phyloP scores from a whole-genome alignment of 2,797 vertebrate species.

The Sebastes melanostomus region DNA sequence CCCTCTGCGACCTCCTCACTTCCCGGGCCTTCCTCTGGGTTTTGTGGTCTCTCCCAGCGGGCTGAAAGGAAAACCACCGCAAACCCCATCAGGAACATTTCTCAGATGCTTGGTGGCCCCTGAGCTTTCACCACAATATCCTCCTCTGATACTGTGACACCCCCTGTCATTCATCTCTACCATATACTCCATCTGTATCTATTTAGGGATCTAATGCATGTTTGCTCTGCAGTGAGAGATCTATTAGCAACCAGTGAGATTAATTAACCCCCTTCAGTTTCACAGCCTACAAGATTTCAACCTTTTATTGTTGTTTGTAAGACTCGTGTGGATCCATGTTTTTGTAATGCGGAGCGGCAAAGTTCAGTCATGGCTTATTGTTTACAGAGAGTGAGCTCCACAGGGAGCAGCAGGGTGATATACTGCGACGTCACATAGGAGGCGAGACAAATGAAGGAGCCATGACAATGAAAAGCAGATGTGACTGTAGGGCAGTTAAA shows the following conservation, averaged over 20 bases:
- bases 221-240: conserved; percentile 29
- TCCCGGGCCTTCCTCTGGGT: conserved; percentile 40
- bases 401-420: conserved; percentile 55
- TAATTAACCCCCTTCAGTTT: conserved; percentile 36
- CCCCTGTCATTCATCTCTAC: conserved; percentile 32
- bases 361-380: conserved; percentile 55
- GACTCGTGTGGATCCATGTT: conserved; percentile 44
- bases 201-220: conserved; percentile 43
- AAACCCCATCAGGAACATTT: conserved; percentile 32
- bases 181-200: conserved; percentile 53
- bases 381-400: conserved; percentile 41
- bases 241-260: conserved; percentile 29
- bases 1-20: conserved; percentile 40
- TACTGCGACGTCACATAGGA: conserved; percentile 51
- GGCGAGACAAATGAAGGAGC: conserved; percentile 63
- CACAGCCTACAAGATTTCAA: conserved; percentile 24
- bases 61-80: conserved; percentile 9
- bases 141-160: conserved; percentile 30
- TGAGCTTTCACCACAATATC: conserved; percentile 30
- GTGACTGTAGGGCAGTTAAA: conserved; percentile 56
- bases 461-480: conserved; percentile 80
- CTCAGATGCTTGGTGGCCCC: conserved; percentile 13
- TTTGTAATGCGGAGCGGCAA: conserved; percentile 43
- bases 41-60: conserved; percentile 14
- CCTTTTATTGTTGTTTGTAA: conserved; percentile 43